Base-by-base conservation (phyloP, 2,797 vertebrate species). In the Rhinatrema bivittatum region DNA sequence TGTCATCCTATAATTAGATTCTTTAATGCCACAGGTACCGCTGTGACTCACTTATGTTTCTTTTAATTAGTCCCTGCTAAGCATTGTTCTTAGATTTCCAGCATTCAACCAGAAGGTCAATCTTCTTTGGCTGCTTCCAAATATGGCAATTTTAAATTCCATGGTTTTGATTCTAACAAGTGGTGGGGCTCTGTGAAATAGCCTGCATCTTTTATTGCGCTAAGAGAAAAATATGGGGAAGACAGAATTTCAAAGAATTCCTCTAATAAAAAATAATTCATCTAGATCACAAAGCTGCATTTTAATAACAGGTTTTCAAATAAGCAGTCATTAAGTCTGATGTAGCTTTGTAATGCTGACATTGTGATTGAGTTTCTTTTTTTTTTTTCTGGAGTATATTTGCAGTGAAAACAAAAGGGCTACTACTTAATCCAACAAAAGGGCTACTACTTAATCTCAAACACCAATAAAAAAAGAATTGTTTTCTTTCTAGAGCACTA, bases 21-120 rank as follows among this genome's bases (percentile, higher is more conserved):
- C 15, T 44, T 60, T 45, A 40, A 29, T 42, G 20, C 36, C 20
- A 44, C 32, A 16, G 53, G 62, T 62, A 62, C 55, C 29, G 25
- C 32, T 45, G 20, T 40, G 62, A 67, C n/a, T 70, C 60, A 20
- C 25, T 40, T 37, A 41, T 60, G 62, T 62, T 57, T 46, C 36
- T 51, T 60, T 60, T 62, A 64, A 53, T 57, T 44, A 39, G 16
- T 62, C 50, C 42, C 31, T 57, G 15, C 27, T 55, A 52, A 53
- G 29, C 16, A 44, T 53, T 46, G 36, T 42, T 53, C n/a, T n/a
- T n/a, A 36, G 30, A 29, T 29, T 22, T 46, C 19, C 24, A 50
- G n/a, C n/a, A n/a, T n/a, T n/a, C n/a, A n/a, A 29, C 9, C 7
- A 46, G 11, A 23, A 44, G 33, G 38, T 36, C 38, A 40, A 33